Base-by-base conservation (phyloP, 2,113 vertebrate species). In the Tyrannus savana region DNA sequence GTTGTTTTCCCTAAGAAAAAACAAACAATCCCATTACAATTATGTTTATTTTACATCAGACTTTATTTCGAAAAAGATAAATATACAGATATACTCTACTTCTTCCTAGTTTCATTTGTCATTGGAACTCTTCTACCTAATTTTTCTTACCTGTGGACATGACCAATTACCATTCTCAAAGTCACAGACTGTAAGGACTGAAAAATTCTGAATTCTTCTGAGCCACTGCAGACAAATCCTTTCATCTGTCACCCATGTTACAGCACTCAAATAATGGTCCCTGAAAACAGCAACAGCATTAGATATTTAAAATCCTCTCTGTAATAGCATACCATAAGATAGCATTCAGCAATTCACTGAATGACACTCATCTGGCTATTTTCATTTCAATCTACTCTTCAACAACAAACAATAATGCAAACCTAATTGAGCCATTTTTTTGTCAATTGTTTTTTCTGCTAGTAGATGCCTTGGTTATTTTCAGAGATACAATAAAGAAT, bases 201-300 rank as follows among this genome's bases (percentile, higher is more conserved):
- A 98, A 93, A 97, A 97, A 97, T 98, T 98, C 86, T 98, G 98
- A 96, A 97, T 98, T 84, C 98, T 98, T 90, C 90, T 94, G 49
- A 98, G 97, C 98, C 98, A 98, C 52, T 98, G 98, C 73, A 98
- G 60, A 63, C 96, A 97, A 74, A 98, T 96, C 60, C 97, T 98
- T 92, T 98, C 89, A 86, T 96, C 74, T 31, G 96, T 98, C 33
- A 95, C 98, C 98, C 98, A 98, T 6, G 97, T 98, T 80, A 98
- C 96, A 16, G 84, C 97, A 92, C 97, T 98, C 85, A 98, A 92
- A 89, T 98, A 98, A 95, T 98, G 97, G 89, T 98, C 98, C 35
- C 98, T 98, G 89, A 73, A 96, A 95, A 92, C 33, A 94, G 87
- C 67, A 75, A 86, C 37, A 62, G 14, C n/a, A 83, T 78, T 84